Conservation (phyloP, 2,113 vertebrate genomes). For the Nycticebus coucang region DNA sequence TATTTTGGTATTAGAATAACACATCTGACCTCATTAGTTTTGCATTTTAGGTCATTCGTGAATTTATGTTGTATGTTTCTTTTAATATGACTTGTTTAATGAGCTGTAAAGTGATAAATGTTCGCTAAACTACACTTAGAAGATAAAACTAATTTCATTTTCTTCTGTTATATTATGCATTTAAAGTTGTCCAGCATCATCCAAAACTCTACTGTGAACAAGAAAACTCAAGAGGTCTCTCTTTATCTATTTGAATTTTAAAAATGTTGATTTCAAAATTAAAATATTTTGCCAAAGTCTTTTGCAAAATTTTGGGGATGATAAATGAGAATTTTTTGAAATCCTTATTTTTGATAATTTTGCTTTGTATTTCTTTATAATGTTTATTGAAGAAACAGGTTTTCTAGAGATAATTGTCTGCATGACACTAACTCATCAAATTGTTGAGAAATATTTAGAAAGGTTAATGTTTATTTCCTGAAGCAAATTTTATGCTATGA, state of each 20-base stretch:
- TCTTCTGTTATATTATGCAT: conserved; percentile 16
- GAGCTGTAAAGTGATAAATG: conserved; percentile 58
- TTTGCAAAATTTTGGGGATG: conserved; percentile 10
- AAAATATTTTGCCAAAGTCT: conserved; percentile 28
- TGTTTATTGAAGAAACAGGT: not conserved
- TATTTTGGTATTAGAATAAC: conserved; percentile 51
- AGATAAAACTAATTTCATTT: conserved; percentile 61
- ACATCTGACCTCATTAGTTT: conserved; percentile 58
- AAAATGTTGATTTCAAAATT: conserved; percentile 37
- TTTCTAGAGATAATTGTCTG: not conserved
- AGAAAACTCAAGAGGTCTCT: conserved; percentile 33
- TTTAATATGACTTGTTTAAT: conserved; percentile 58
- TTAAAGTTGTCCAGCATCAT: conserved; percentile 34
- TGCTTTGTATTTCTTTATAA: not conserved
- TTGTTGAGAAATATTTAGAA: not conserved
- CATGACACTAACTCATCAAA: not conserved
- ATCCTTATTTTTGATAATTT: not conserved
- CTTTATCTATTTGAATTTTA: conserved; percentile 42
- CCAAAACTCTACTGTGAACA: not conserved
- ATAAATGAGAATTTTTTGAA: not conserved
- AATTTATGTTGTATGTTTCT: conserved; percentile 70
- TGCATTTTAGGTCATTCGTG: conserved; percentile 69
- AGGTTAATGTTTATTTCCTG: not conserved
- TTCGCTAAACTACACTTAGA: conserved; percentile 51
- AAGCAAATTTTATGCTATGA: not conserved